Evolutionary conservation across 2,797 vertebrate species (phyloP).

Genomic region (Anguilla obscura): DNA sequence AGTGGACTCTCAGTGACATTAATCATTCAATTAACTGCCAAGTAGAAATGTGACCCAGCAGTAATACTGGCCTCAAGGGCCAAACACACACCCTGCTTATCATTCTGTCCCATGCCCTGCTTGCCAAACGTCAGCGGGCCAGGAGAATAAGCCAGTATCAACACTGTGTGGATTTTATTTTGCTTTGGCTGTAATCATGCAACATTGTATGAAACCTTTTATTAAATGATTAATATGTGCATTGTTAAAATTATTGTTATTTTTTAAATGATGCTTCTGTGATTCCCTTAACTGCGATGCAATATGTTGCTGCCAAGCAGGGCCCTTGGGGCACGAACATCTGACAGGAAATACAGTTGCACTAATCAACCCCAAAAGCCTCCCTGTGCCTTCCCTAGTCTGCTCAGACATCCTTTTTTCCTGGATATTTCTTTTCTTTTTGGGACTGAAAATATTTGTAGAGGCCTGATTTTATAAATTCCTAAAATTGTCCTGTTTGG

Average conservation of each 20-base stretch:
- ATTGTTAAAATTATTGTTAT: neutral
- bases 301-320: neutral
- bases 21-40: neutral
- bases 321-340: neutral
- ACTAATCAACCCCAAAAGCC: neutral
- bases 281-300: neutral
- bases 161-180: neutral
- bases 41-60: neutral
- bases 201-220: neutral
- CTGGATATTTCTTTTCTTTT: neutral
- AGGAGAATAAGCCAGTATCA: neutral
- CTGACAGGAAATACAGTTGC: neutral
- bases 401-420: neutral
- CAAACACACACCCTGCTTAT: neutral
- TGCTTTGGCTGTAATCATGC: too few relatives aligned
- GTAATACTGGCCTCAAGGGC: neutral
- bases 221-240: neutral
- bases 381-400: neutral
- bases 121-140: neutral
- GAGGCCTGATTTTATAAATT: neutral
- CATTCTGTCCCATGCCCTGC: neutral
- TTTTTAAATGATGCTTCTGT: neutral
- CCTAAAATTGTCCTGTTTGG: neutral
- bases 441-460: neutral
- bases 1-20: constrained; percentile 3